Base-by-base conservation (phyloP, 2,113 vertebrate genomes). In the Lethenteron camtschaticum region DNA sequence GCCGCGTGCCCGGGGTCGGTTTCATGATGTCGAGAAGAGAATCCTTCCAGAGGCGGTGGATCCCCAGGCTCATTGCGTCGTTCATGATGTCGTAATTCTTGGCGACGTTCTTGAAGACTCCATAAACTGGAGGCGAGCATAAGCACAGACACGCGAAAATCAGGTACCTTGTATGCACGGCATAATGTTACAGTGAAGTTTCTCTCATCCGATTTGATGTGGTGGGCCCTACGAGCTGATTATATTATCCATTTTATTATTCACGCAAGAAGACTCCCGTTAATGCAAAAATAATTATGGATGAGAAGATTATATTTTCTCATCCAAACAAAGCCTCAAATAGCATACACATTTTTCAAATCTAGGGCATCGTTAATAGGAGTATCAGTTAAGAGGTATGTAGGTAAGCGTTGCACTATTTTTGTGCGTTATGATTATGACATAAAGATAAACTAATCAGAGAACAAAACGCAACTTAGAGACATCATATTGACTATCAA, bases 81-180 rank as follows among this genome's bases (percentile, higher is more conserved):
- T 99, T 99, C 94, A 99, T 99, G 3, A 90, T 16, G 13, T 99
- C 92, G 0, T 96, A 99, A 56, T 90, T 96, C 79, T 85, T 79
- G 8, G 94, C 90, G 73, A 96, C 92, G 3, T 75, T 91, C 78
- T 96, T 82, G 81, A 99, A 99, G 14, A 99, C 87, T 60, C 84
- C 81, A 69, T 96, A 85, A 70, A 99, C 94, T 95, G 76, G 68
- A 73, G 73, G 14, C 10, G 11, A 1, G 74, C 14, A 76, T 11
- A 72, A 2, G 63, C 9, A 72, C 20, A 69, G 55, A 13, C 55
- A 69, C 18, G 7, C 12, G 13, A 13, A 69, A 12, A 69, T n/a
- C 5, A 69, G 18, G 18, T 20, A 24, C 12, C 41, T 41, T 41
- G 6, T 7, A 41, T 41, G 41, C 41, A 41, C 41, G 41, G 41